These are phyloP conservation scores for Glareola pratincola DNA, from an alignment of 2,113 vertebrate species.

Conservation along the genomic window DNA sequence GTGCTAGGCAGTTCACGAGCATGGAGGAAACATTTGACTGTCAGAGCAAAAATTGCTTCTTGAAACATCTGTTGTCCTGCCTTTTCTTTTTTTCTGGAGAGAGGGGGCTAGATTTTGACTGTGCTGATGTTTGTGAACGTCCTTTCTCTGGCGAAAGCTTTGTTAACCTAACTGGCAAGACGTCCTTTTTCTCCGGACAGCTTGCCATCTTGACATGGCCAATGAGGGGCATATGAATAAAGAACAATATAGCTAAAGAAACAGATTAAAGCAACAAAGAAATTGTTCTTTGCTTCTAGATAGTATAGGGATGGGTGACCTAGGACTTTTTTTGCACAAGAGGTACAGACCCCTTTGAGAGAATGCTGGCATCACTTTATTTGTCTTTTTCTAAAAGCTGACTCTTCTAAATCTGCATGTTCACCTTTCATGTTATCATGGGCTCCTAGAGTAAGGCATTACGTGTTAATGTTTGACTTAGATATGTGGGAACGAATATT, in stretches of 20 bases:
- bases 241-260: neutral
- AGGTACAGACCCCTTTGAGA: neutral
- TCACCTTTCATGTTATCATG: neutral
- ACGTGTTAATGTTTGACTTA: constrained; percentile 52
- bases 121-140: neutral
- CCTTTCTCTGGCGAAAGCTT: neutral
- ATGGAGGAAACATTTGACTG: neutral
- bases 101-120: neutral
- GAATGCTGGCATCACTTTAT: neutral
- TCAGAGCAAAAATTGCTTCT: neutral
- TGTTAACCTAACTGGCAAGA: neutral
- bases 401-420: neutral
- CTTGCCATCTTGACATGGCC: neutral
- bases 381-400: neutral
- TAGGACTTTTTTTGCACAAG: neutral
- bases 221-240: neutral
- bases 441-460: neutral
- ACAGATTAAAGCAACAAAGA: neutral
- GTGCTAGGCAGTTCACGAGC: neutral
- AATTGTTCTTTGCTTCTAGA: neutral
- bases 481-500: constrained; percentile 30
- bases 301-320: neutral
- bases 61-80: neutral
- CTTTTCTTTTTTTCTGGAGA: fast-evolving
- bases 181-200: neutral